These are phyloP conservation scores for Alentia gelatinosa DNA, from an alignment of 2,888 invertebrate species.

Conservation along the genomic window DNA sequence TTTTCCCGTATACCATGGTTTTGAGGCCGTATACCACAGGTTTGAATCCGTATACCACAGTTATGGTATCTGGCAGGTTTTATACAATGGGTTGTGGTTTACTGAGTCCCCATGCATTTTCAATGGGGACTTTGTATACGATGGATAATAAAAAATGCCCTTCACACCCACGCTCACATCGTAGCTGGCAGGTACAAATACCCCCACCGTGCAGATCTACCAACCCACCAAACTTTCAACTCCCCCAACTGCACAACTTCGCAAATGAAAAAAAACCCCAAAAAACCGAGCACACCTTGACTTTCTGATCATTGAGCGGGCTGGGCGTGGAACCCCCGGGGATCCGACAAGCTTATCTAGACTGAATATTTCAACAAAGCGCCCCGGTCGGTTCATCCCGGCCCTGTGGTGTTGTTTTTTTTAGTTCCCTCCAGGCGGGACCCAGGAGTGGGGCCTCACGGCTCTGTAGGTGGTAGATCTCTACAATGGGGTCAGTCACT, in stretches of 20 bases:
- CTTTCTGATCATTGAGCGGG: not conserved
- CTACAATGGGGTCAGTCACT: not conserved
- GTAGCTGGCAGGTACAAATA: too few relatives aligned
- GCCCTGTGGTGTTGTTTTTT: not conserved
- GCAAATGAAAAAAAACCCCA: not conserved
- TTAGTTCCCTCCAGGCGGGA: not conserved
- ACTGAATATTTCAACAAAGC: slow-evolving; percentile 3
- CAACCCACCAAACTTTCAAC: not conserved
- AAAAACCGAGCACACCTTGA: not conserved
- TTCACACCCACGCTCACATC: too few relatives aligned
- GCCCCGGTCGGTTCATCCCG: not conserved
- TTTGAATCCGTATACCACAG: too few relatives aligned
- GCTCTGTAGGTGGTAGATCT: not conserved
- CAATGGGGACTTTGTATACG: too few relatives aligned
- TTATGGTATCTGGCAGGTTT: too few relatives aligned
- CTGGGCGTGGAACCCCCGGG: not conserved
- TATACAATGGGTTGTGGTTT: too few relatives aligned
- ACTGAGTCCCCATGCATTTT: too few relatives aligned
- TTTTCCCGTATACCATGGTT: too few relatives aligned
- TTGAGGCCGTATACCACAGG: too few relatives aligned
- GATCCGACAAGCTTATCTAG: not conserved
- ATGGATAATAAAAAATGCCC: too few relatives aligned
- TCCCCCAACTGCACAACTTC: not conserved
- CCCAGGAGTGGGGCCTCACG: not conserved
- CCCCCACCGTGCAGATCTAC: too few relatives aligned